Base-by-base conservation (phyloP, 2,888 invertebrate species). In the Drosophila mulleri region DNA sequence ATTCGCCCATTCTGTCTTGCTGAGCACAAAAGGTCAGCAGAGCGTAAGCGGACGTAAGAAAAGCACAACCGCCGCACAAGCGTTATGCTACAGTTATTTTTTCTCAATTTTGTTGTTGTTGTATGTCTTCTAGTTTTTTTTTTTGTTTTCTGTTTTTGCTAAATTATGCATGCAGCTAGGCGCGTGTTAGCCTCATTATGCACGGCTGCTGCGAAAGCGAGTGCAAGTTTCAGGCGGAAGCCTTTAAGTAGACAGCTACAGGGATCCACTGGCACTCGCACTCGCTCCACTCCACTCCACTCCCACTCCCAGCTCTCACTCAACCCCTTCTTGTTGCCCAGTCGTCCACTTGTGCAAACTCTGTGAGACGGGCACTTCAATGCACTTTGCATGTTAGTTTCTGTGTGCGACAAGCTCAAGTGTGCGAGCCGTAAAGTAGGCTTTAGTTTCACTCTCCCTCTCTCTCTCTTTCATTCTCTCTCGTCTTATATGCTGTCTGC, bases 161-260 rank as follows among this genome's bases (percentile, higher is more conserved):
- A 71, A 89, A 87, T 87, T 87, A 89, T 87, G 89, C 84, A 87
- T 84, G 82, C 88, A 79, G 82, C 82, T 78, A 71, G 84, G 75
- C 82, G 77, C 75, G 78, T 84, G 84, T 75, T 76, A 81, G 88
- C 85, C 89, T 89, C 88, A 87, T 87, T 87, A 86, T 87, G 85
- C 85, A 75, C 82, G 78, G 72, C 75, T 83, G 86, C 77, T 83
- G 74, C 75, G 75, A 78, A 69, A 66, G 75, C 62, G 60, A 75
- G 59, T 70, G 61, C 65, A 66, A 59, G 64, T 57, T 70, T 48
- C 72, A 62, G 73, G 69, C 72, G 72, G 71, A 78, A 85, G 87
- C 76, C 76, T 74, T 83, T 87, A 87, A 83, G 88, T 82, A 83
- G 85, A 63, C 75, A 81, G 54, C 80, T 42, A 50, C 56, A 20